Evolutionary conservation across 2,888 invertebrate species (phyloP), one percentile per base, ranked within the genome.

Genomic region (Drosophila diplacantha): DNA sequence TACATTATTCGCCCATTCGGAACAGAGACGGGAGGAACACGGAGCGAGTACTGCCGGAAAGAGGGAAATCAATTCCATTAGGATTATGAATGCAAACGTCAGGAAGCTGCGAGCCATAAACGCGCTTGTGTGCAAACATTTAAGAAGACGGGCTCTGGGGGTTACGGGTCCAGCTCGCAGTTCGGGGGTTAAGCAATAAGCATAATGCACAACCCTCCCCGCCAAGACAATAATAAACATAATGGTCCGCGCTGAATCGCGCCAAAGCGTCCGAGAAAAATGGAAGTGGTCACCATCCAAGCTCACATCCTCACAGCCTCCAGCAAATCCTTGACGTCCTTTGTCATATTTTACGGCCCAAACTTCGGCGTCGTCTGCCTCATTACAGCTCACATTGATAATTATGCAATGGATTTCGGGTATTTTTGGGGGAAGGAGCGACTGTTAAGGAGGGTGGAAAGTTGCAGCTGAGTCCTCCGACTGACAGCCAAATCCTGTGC

Each of bases 71-170:
- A 84, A 84, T 84, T 82, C 83, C 81, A 84, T 81, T 81, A 81
- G 81, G 83, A 84, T 81, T 81, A 84, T 80, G 81, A 76, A 75
- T 78, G 75, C 83, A 81, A 78, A 81, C 83, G 69, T 70, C 70
- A 72, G 72, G 65, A 72, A 71, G 79, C 79, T 81, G 75, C 49
- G 79, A 70, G 59, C 73, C 65, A 83, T 78, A 83, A 83, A 83
- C 83, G 78, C 78, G 81, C 73, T 81, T 78, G 81, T 80, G 83
- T 81, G 80, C 80, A 81, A 83, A 78, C 75, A 83, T 82, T 76
- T 71, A 71, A 71, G 73, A 53, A 46, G 44, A 18, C 29, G 31
- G 14, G 63, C 35, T 50, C 26, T 34, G 37, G 18, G 55, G 44
- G 53, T 39, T 53, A 52, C 38, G 54, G 56, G 47, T 50, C 49